phyloP scores from a whole-genome alignment of 2,113 vertebrate species.

The Hippocampus zosterae region DNA sequence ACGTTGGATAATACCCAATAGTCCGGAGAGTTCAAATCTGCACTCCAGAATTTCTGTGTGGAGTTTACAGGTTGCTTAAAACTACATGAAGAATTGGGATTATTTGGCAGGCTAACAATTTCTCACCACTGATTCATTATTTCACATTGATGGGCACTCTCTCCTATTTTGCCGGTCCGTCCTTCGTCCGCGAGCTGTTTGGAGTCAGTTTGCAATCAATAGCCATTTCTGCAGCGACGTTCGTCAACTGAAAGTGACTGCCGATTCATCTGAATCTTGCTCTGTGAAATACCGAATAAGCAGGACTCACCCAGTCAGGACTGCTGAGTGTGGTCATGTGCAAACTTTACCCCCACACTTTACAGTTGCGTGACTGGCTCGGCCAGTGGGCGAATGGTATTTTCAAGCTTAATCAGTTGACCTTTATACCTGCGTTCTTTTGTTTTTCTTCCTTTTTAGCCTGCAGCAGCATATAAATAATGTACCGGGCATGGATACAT shows the following conservation, averaged over 20 bases:
- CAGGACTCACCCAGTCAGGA: slow-evolving; percentile 19
- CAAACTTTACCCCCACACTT: slow-evolving; percentile 22
- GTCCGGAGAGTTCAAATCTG: no score
- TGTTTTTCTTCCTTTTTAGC: not conserved
- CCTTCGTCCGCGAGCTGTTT: not conserved
- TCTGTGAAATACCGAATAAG: slow-evolving; percentile 33
- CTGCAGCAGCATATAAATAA: not conserved
- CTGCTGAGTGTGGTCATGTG: slow-evolving; percentile 28
- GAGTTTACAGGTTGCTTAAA: no score
- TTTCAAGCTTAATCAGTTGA: slow-evolving; percentile 19
- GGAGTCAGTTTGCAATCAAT: slow-evolving; percentile 15
- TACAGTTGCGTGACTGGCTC: slow-evolving; percentile 20
- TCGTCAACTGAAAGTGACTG: not conserved
- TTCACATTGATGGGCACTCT: no score
- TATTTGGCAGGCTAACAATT: no score
- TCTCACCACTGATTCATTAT: no score
- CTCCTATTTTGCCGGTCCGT: no score
- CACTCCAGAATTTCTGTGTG: no score
- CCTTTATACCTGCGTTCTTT: slow-evolving; percentile 8
- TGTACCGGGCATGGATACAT: slow-evolving; percentile 4
- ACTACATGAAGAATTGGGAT: no score
- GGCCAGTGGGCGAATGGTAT: slow-evolving; percentile 3
- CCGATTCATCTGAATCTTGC: slow-evolving; percentile 21
- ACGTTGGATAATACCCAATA: no score
- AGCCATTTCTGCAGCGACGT: slow-evolving; percentile 4